Evolutionary conservation across 2,888 invertebrate species (phyloP).

Genomic region (Hydrotaea cyrtoneurina): DNA sequence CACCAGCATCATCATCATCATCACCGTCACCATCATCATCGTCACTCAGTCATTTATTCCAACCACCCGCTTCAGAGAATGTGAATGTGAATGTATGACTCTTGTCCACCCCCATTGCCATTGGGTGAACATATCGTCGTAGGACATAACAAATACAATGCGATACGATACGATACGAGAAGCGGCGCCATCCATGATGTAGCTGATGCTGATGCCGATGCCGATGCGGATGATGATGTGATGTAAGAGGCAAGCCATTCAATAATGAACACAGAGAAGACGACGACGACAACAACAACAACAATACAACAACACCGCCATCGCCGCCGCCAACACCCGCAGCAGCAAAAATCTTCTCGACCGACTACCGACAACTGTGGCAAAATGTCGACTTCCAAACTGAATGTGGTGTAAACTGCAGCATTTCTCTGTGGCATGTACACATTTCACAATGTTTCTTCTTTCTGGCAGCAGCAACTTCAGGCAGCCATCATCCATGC

Average conservation of each 20-base stretch:
- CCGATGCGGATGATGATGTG: constrained; percentile 57
- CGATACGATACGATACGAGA: constrained; percentile 42
- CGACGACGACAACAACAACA: constrained; percentile 29
- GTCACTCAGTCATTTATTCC: constrained; percentile 55
- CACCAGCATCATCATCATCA: constrained; percentile 56
- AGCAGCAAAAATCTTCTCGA: constrained; percentile 56
- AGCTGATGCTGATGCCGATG: constrained; percentile 52
- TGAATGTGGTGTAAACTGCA: constrained; percentile 55
- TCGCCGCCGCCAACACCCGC: constrained; percentile 12
- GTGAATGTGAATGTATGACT: constrained; percentile 19
- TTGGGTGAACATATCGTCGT: constrained; percentile 54
- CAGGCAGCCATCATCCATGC: not conserved
- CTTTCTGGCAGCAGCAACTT: not conserved
- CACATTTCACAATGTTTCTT: not conserved
- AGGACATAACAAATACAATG: constrained; percentile 56
- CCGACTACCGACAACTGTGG: constrained; percentile 58
- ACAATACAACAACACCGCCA: constrained; percentile 16
- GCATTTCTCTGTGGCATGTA: constrained; percentile 46
- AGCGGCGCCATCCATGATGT: constrained; percentile 52
- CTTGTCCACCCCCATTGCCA: constrained; percentile 65
- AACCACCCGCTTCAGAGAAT: constrained; percentile 59
- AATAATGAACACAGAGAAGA: constrained; percentile 62
- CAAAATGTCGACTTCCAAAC: constrained; percentile 53
- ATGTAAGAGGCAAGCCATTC: constrained; percentile 65
- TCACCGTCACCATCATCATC: constrained; percentile 48